Evolutionary conservation across 2,797 vertebrate genomes (phyloP).

Genomic region (Notamacropus eugenii): DNA sequence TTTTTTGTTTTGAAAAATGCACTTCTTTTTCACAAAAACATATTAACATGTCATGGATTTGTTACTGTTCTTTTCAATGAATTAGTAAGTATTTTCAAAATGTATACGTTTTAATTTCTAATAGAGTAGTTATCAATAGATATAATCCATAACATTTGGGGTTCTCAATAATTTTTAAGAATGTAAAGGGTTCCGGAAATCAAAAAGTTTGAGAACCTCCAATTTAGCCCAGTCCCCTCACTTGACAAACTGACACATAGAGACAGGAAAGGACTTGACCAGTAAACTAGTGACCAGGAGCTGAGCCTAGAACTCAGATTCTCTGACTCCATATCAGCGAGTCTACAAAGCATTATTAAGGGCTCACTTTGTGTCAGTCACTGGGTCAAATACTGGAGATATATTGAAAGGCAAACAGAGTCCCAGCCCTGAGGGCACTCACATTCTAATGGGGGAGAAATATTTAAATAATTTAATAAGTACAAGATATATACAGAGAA

Average conservation of each 20-base stretch:
- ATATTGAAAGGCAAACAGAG: not conserved
- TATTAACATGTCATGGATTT: not conserved
- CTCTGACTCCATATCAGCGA: not conserved
- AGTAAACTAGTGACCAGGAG: not conserved
- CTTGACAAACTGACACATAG: not conserved
- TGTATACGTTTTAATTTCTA: not conserved
- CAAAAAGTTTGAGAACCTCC: not conserved
- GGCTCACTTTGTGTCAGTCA: too few species aligned
- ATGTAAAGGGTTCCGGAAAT: not conserved
- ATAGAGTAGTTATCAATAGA: not conserved
- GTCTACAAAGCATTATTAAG: not conserved
- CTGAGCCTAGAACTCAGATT: not conserved
- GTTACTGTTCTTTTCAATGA: not conserved
- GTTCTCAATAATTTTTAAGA: not conserved
- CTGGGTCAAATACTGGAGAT: too few species aligned
- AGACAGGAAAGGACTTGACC: not conserved
- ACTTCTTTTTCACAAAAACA: not conserved
- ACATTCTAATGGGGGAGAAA: too few species aligned
- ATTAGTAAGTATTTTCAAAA: not conserved
- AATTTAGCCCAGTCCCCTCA: not conserved
- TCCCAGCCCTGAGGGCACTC: too few species aligned
- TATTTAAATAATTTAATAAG: too few species aligned
- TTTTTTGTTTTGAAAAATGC: not conserved
- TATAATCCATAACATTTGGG: not conserved
- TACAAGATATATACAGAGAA: too few species aligned